Percentiles rank a stretch among this genome's conserved stretches.
phyloP scores from a whole-genome alignment of 2,797 vertebrate species.

The Falco biarmicus region DNA sequence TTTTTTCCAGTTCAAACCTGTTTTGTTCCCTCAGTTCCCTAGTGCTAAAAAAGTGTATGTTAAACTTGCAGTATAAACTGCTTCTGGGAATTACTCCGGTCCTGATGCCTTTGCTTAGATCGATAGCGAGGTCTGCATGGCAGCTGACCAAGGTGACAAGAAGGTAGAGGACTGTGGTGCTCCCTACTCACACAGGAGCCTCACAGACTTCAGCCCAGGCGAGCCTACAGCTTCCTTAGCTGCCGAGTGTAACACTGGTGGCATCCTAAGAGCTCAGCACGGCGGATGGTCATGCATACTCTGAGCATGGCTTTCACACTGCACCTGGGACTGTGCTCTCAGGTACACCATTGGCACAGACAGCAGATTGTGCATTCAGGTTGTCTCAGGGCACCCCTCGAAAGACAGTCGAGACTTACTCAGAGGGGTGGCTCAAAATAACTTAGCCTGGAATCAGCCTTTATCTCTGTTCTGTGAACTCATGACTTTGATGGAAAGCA shows the following conservation, averaged over 20 bases:
- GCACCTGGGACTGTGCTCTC: neutral
- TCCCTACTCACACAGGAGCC: neutral
- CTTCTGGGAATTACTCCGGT: neutral
- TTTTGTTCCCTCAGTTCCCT: neutral
- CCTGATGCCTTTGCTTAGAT: neutral
- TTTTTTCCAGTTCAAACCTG: neutral
- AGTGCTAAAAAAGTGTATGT: neutral
- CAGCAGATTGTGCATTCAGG: neutral
- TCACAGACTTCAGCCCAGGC: neutral
- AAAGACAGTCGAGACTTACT: neutral
- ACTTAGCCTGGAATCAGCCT: neutral
- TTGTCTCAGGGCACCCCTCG: neutral
- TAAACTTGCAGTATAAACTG: neutral
- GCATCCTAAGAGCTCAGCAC: neutral
- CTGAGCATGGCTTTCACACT: neutral
- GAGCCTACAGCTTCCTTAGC: neutral
- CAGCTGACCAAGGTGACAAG: accelerated
- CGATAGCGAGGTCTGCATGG: neutral
- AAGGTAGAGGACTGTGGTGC: neutral
- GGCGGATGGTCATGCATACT: neutral
- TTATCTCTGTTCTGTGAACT: neutral
- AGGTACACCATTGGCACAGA: neutral
- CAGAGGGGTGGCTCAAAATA: neutral
- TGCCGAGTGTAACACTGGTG: neutral
- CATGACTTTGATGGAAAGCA: neutral